A percentile compares a stretch with the other conserved stretches of the same genome.
Evolutionary conservation across 2,888 invertebrate genomes (phyloP).

Genomic region (Agrochola circellaris): DNA sequence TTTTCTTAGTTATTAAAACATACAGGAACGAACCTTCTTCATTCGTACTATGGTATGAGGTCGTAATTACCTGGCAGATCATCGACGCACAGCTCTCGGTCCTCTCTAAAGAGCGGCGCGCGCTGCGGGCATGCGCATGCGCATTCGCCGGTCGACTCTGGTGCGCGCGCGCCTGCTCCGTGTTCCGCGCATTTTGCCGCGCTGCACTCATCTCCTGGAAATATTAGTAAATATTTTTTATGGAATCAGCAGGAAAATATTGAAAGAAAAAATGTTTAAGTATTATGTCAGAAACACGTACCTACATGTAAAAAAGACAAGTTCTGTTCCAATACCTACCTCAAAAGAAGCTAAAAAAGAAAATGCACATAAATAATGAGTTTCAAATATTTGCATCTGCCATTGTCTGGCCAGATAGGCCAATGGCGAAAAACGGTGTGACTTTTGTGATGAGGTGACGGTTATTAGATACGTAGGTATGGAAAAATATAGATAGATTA

Average conservation of each 20-base stretch:
- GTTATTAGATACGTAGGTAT: not conserved
- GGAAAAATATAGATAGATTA: not conserved
- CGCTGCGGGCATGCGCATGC: constrained; percentile 95
- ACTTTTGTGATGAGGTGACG: not conserved
- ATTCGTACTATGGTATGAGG: no score
- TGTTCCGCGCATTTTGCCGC: constrained; percentile 84
- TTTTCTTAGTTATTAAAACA: not conserved
- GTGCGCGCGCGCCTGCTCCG: constrained; percentile 79
- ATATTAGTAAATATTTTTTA: constrained; percentile 57
- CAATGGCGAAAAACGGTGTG: not conserved
- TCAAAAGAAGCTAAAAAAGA: not conserved
- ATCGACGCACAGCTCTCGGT: constrained; percentile 95
- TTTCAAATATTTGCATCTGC: not conserved
- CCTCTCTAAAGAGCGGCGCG: constrained; percentile 95
- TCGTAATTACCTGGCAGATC: constrained; percentile 93
- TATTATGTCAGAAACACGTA: not conserved
- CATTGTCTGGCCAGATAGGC: not conserved
- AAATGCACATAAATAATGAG: not conserved
- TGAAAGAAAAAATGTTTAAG: no score
- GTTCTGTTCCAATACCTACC: not conserved
- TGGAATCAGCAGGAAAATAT: not conserved
- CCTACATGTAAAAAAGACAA: not conserved
- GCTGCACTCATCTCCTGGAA: constrained; percentile 83
- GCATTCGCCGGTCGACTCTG: constrained; percentile 86
- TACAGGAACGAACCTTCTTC: constrained; percentile 6